phyloP scores from a whole-genome alignment of 2,797 vertebrate species.

The Sparus aurata region DNA sequence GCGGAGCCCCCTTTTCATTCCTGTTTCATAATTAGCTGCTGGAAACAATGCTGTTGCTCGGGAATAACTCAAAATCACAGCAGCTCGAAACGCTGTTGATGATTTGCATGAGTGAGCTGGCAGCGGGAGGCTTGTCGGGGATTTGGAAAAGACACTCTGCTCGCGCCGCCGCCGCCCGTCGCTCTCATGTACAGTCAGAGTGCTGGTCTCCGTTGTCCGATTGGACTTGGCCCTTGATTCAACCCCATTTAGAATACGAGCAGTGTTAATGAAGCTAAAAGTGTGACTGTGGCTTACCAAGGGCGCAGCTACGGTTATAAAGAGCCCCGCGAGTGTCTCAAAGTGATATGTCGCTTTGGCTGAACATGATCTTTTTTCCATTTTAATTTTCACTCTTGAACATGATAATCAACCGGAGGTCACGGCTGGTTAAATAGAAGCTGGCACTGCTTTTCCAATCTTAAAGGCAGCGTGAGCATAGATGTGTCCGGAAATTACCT shows the following conservation, averaged over 20 bases:
- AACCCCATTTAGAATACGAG: constrained; percentile 57
- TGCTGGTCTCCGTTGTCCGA: constrained; percentile 31
- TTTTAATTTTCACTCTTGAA: constrained; percentile 25
- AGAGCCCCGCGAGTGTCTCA: constrained; percentile 18
- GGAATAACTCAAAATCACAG: constrained; percentile 58
- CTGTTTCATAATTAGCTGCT: constrained; percentile 60
- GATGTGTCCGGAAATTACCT: neutral
- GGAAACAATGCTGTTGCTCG: constrained; percentile 35
- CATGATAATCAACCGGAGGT: constrained; percentile 3
- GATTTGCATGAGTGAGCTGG: constrained; percentile 65
- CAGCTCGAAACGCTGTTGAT: constrained; percentile 58
- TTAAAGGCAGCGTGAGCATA: neutral
- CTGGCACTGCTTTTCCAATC: neutral
- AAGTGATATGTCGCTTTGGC: constrained; percentile 18
- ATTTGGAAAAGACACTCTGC: constrained; percentile 43
- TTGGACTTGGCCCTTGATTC: constrained; percentile 54
- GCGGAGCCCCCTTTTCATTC: constrained; percentile 32
- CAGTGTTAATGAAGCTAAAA: constrained; percentile 48
- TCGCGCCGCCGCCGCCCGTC: constrained; percentile 11
- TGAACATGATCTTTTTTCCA: constrained; percentile 11
- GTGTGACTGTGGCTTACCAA: constrained; percentile 29
- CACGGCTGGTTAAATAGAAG: neutral
- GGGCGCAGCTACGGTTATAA: constrained; percentile 28
- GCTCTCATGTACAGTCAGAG: neutral
- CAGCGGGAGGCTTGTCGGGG: constrained; percentile 38